Evolutionary conservation across 2,797 vertebrate genomes (phyloP), one percentile per base, ranked within the genome.

Genomic region (Sebastes oblongus): DNA sequence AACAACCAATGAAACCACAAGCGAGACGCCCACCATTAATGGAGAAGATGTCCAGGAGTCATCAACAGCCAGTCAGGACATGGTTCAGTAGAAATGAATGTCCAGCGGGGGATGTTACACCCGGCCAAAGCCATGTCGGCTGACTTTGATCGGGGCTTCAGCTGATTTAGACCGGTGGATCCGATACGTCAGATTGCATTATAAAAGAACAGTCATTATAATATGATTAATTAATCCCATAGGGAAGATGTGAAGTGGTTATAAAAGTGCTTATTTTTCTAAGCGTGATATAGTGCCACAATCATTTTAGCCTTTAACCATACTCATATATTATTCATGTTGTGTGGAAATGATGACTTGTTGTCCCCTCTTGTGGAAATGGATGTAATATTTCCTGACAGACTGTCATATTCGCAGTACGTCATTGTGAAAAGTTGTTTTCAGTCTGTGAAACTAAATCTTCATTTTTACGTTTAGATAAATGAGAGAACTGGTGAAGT

Each of bases 231-330:
- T 77, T 71, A 73, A 80, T 78, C 72, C 58, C 65, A 60, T 75
- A 72, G 75, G 24, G 64, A 74, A 14, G 7, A 69, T 65, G 75
- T 89, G 56, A 85, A 67, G 79, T 77, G 25, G 34, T 83, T 54
- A 60, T 88, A n/a, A 88, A 83, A 84, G 76, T 81, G 61, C 50
- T 85, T 86, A 34, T 83, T 81, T 85, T 77, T 82, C n/a, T 81
- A 75, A 83, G 55, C 6, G 22, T 77, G 72, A 74, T 54, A 29
- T 87, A 90, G 82, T 89, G 85, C 90, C 82, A 85, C 82, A 65
- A 4, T 81, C 12, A 71, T 55, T 73, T 59, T 78, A 86, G 62
- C 74, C 60, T 83, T 11, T 74, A 85, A 77, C 66, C 62, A 60
- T 66, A 39, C n/a, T 78, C 42, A 58, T 82, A 25, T 86, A 34